Base-by-base conservation (phyloP, 2,797 vertebrate genomes). In the Buphagus erythrorhynchus region DNA sequence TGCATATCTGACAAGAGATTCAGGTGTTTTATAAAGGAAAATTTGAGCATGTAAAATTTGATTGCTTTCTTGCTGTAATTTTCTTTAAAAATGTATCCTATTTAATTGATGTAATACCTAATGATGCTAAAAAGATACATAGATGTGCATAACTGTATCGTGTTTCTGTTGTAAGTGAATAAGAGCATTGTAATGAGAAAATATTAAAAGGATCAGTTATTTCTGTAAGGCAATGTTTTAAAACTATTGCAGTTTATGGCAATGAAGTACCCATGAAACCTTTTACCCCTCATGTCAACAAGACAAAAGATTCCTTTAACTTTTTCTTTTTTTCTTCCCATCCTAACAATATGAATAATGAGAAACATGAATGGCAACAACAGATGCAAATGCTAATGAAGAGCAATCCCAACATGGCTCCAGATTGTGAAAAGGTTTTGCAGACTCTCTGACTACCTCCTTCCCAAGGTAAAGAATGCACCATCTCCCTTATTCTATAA, bases 81-180 rank as follows among this genome's bases (percentile, higher is more conserved):
- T 63, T 54, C 36, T 71, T 73, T 45, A 45, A 52, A 81, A 86
- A 61, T 43, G 0, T 43, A 52, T 87, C 77, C 15, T 82, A 14
- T 62, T 79, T 79, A 87, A 85, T 33, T 38, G 36, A 68, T 68
- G 35, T 61, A 58, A 49, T 51, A 69, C 7, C n/a, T 66, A 58
- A 72, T 2, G 5, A 62, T n/a, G 33, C 58, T 54, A 82, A 67
- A 65, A 89, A 58, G 63, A 48, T n/a, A 75, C 20, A 35, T 2
- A 54, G 42, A 36, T 77, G 7, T 62, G 26, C 54, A 33, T 58
- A 72, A 58, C 22, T 45, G 5, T 19, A 29, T 24, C 0, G 0
- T 69, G n/a, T 46, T 93, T 78, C 72, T 94, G 49, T 61, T 83
- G 35, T 33, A 79, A 54, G 33, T 33, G 22, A 93, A 24, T 12